Evolutionary conservation across 2,797 vertebrate genomes (phyloP), one percentile per base, ranked within the genome.

Genomic region (Glyptemys insculpta): DNA sequence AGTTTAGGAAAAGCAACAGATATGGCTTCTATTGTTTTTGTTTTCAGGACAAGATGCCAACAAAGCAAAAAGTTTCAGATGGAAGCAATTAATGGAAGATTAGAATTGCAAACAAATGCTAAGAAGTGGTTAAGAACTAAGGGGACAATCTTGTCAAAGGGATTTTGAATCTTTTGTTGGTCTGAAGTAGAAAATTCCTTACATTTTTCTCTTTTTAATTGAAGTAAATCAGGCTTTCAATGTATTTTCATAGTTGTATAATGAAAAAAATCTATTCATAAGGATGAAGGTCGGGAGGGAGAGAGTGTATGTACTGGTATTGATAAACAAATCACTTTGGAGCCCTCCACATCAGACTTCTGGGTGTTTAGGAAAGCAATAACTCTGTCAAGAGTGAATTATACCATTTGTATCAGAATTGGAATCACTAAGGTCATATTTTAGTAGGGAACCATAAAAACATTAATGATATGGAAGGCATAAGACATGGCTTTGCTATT

Each of bases 41-140:
- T 87, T 91, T 94, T 83, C 52, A 90, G 79, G 54, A 85, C 86
- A 95, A 29, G 11, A 37, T n/a, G 54, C 68, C 49, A 81, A 31
- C 23, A 29, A 15, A 49, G 15, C 44, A 0, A 5, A 18, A 31
- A 50, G 5, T 2, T 79, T 81, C 21, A 83, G 37, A 87, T 23
- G 78, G 72, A 89, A 88, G 12, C 91, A 81, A 90, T 90, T 92
- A 54, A 27, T 59, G 47, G 37, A 76, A 78, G 44, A 79, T 74
- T 72, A 15, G 57, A 89, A 47, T 56, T 57, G 10, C 49, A 93
- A 85, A 94, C 90, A 81, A 90, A 91, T 2, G 79, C 53, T 90
- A 52, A 85, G n/a, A 74, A 89, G 52, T 3, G 21, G 2, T 1
- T 68, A 72, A 37, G 90, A 93, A 79, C 34, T 85, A 86, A 94